Conservation (phyloP, 2,888 invertebrate genomes). For the Sepioteuthis lessoniana region DNA sequence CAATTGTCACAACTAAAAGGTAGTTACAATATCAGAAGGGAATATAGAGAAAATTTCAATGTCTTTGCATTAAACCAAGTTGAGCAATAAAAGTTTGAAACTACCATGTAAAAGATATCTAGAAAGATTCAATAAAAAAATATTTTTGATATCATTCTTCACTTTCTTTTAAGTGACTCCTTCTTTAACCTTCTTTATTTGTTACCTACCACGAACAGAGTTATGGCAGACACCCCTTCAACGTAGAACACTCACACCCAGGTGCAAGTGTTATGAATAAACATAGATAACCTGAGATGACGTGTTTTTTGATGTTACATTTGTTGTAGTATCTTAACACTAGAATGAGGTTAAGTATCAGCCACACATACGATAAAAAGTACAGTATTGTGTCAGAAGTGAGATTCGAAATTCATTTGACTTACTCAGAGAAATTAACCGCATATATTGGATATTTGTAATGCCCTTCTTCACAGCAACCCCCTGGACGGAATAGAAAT, state of each 20-base stretch:
- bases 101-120: too few species aligned
- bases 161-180: too few species aligned
- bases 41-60: too few species aligned
- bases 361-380: neutral
- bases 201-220: too few species aligned
- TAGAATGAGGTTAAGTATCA: slow-evolving; percentile 21
- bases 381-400: neutral
- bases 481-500: neutral
- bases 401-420: neutral
- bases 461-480: neutral
- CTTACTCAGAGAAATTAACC: neutral
- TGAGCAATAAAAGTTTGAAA: too few species aligned
- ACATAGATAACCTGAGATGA: neutral
- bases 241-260: too few species aligned
- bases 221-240: too few species aligned
- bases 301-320: neutral
- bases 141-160: too few species aligned
- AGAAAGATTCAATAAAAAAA: too few species aligned
- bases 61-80: too few species aligned
- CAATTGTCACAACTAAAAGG: too few species aligned
- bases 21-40: neutral
- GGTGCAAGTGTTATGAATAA: neutral
- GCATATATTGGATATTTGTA: neutral
- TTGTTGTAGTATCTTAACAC: neutral
- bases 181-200: too few species aligned